Base-by-base conservation (phyloP, 2,797 vertebrate genomes). In the Champsocephalus gunnari region DNA sequence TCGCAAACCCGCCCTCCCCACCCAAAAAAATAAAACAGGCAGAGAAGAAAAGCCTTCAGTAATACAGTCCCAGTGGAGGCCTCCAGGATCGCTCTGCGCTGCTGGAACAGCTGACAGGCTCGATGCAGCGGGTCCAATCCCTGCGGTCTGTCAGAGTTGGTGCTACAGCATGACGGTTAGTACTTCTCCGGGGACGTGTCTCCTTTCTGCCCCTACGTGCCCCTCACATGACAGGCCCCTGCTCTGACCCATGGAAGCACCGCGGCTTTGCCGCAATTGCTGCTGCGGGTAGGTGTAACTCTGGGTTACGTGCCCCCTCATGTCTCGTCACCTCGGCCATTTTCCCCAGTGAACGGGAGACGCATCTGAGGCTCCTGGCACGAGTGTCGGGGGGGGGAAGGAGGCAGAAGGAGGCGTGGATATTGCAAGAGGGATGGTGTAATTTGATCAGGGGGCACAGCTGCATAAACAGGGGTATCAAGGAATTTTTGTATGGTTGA, bases 71-170 rank as follows among this genome's bases (percentile, higher is more conserved):
- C 97, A 91, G 95, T 90, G 96, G 98, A 99, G 95, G 95, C 94
- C 95, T 96, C 96, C 96, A 92, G 95, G 94, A 95, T 96, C 95
- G 94, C 96, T 96, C 95, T 95, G 96, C 94, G 93, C 96, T 94
- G 96, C 93, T 96, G 96, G 96, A 97, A 97, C 95, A 96, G 97
- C 96, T 99, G 98, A 99, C 97, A 97, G 96, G 95, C 97, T 96
- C 96, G 94, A 95, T 95, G 84, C 71, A 67, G 84, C 76, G 62
- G 82, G 88, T 89, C 83, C 80, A 41, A 91, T 92, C 97, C 96
- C 94, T 90, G 94, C 92, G 94, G 96, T 96, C 97, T 97, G 97
- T 97, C 97, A 97, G 94, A 96, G 95, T 95, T 96, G 95, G 95
- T 95, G 92, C 94, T 91, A 94, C 94, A 87, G 93, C 88, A 94